Base-by-base conservation (phyloP, 2,888 invertebrate genomes). In the Lycophotia porphyrea region DNA sequence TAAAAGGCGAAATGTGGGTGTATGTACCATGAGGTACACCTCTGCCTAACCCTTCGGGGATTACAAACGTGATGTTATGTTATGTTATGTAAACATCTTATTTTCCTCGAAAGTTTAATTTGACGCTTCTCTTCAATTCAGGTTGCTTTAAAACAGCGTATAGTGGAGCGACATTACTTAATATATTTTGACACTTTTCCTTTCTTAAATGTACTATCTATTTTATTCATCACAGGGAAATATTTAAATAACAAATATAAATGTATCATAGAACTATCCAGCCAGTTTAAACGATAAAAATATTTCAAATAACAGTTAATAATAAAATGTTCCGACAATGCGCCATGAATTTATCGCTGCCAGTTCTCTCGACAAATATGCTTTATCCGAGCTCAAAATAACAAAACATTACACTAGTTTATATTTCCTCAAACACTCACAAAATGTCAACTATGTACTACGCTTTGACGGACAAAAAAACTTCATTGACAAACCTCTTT, bases 401-500 rank as follows among this genome's bases (percentile, higher is more conserved):
- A 78, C 49, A 63, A 60, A 78, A 69, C 13, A 73, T 73, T 58
- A 60, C 44, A 52, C 66, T 58, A 36, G 31, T 70, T 70, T 79
- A 66, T 70, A 78, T 81, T 78, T 61, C 36, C 73, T 63, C 44
- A 9, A 63, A 61, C 8, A 27, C 34, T n/a, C n/a, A 13, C 63
- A 66, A 69, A 80, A 75, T 44, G n/a, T 49, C 70, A 79, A 44
- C 42, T 39, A 65, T 60, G 39, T 58, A 44, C 36, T 34, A 44
- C 21, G 15, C 55, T 71, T 49, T 80, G 71, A 39, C 18, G 36
- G n/a, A 47, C 47, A 60, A 65, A 60, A 66, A 76, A 76, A 47
- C 24, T 44, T 84, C 18, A 61, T 70, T 72, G 70, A 67, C 39
- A 63, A 78, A 76, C 52, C 82, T 77, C 80, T 83, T 80, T 83